phyloP scores from a whole-genome alignment of 2,888 invertebrate genomes.

The Orthonychiurus folsomi region DNA sequence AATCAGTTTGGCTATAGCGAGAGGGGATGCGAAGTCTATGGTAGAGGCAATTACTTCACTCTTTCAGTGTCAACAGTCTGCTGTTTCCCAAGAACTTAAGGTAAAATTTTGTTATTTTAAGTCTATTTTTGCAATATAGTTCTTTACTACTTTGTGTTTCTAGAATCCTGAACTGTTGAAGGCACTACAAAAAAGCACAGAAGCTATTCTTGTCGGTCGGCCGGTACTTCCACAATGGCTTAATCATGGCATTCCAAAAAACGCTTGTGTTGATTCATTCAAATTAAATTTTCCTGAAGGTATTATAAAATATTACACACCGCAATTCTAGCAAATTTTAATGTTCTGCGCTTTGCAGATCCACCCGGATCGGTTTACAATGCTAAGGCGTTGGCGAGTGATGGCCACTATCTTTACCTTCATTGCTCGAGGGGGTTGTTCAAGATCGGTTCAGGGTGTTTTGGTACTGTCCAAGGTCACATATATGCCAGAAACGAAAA shows the following conservation, averaged over 20 bases:
- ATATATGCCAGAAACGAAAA: conserved; percentile 74
- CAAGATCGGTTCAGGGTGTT: conserved; percentile 92
- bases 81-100: conserved; percentile 34
- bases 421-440: conserved; percentile 73
- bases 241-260: conserved; percentile 73
- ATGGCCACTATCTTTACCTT: conserved; percentile 82
- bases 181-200: conserved; percentile 77
- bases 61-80: conserved; percentile 58
- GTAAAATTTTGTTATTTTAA: conserved; percentile 15
- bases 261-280: conserved; percentile 62
- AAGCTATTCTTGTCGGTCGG: conserved; percentile 76
- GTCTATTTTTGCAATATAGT: neutral
- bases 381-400: conserved; percentile 54
- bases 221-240: conserved; percentile 79
- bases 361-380: conserved; percentile 35
- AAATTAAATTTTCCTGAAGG: conserved; percentile 35
- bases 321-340: too few species aligned
- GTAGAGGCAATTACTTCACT: conserved; percentile 77
- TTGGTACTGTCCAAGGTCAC: conserved; percentile 84
- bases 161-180: conserved; percentile 77
- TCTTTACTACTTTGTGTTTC: conserved; percentile 32
- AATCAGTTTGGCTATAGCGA: conserved; percentile 80
- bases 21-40: conserved; percentile 85
- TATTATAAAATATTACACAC: too few species aligned
- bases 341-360: too few species aligned